Conservation (phyloP, 2,888 invertebrate species). For the Argyra leucocephala region DNA sequence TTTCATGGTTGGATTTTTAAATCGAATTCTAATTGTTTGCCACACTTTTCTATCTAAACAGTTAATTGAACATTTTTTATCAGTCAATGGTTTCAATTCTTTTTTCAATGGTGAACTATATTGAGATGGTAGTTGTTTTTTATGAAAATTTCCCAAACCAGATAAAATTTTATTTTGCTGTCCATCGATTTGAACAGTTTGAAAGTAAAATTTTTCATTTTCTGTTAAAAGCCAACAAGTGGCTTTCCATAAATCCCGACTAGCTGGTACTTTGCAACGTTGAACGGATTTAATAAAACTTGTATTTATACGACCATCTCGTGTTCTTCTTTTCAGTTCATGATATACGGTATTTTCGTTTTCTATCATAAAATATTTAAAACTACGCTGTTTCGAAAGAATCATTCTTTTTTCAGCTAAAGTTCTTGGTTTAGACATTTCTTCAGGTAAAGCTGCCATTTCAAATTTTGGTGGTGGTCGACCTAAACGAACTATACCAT, state of each 20-base stretch:
- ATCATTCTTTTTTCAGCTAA: slow-evolving; percentile 47
- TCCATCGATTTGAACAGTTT: slow-evolving; percentile 34
- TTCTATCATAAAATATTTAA: slow-evolving; percentile 41
- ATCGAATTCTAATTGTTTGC: background rate
- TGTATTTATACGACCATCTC: slow-evolving; percentile 33
- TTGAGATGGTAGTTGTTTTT: slow-evolving; percentile 31
- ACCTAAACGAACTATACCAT: slow-evolving; percentile 36
- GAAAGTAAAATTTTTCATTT: slow-evolving; percentile 38
- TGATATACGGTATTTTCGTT: slow-evolving; percentile 40
- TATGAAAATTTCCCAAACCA: slow-evolving; percentile 34
- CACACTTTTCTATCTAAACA: background rate
- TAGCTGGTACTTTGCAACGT: slow-evolving; percentile 35
- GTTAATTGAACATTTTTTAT: slow-evolving; percentile 26
- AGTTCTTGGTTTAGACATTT: slow-evolving; percentile 44
- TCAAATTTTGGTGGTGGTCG: slow-evolving; percentile 36
- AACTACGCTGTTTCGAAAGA: slow-evolving; percentile 37
- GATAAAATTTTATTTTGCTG: slow-evolving; percentile 34
- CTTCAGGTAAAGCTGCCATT: slow-evolving; percentile 37
- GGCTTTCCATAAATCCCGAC: slow-evolving; percentile 39
- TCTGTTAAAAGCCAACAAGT: slow-evolving; percentile 39
- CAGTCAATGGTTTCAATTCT: slow-evolving; percentile 27
- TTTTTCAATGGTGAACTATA: slow-evolving; percentile 21
- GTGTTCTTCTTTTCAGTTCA: slow-evolving; percentile 37
- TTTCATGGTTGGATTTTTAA: background rate
- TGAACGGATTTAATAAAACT: slow-evolving; percentile 33